Base-by-base conservation (phyloP, 2,888 invertebrate genomes). In the Nymphalis c-album region DNA sequence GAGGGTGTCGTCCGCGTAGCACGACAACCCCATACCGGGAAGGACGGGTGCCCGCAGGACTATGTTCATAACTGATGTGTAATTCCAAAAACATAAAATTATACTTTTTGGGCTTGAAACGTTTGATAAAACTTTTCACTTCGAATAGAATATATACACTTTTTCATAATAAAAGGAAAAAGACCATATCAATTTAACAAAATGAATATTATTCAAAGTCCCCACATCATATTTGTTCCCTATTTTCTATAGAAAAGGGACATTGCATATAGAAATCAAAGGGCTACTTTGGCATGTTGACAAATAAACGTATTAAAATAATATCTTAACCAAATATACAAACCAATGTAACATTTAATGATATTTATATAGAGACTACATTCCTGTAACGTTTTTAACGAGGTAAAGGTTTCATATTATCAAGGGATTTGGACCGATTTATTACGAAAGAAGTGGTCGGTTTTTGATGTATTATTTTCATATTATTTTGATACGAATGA, bases 231-330 rank as follows among this genome's bases (percentile, higher is more conserved):
- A 77, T 79, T 77, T 80, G 74, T 80, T 77, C 81, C 80, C 81
- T 75, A 78, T 80, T 79, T 78, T 76, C 60, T 71, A 77, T 79
- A 82, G 79, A 82, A 84, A 88, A 86, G 84, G 87, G 85, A 84
- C 82, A 79, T 75, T 66, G 61, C 72, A 75, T 75, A 80, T 78
- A 81, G 81, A 83, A 87, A 89, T 90, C 90, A 91, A 90, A 90
- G 90, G 90, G 88, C 87, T 90, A 88, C 85, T 87, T 87, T 85
- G 88, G 83, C 86, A 88, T 86, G 86, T 89, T 88, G 89, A 89
- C 90, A 90, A 90, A 91, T 90, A 86, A 74, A 83, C 79, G 79
- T 78, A 83, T 79, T 76, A 84, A 86, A 85, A 87, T 87, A 85
- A 83, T 84, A 83, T 80, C 80, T 78, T 61, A 20, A 76, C 73